Evolutionary conservation across 2,888 invertebrate species (phyloP), one percentile per base, ranked within the genome.

Genomic region (Acronicta aceris): DNA sequence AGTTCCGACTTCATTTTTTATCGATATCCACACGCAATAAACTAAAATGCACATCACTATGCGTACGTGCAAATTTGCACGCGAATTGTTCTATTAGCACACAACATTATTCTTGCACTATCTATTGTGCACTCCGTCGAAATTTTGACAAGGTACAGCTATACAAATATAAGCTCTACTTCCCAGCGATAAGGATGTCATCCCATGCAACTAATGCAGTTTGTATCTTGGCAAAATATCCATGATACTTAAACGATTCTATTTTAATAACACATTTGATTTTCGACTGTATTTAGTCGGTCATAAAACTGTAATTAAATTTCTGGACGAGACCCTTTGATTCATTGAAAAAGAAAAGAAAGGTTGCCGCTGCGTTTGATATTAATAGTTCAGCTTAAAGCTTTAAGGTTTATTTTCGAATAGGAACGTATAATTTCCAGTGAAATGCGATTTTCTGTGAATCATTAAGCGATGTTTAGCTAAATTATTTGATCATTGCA

Each of bases 41-140:
- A 3, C 7, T 7, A 38, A 41, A 58, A 53, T 56, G 59, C 27
- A 48, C 84, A 78, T 71, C 88, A 69, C 81, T 88, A 54, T 85
- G 87, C 78, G 79, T 87, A 88, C 89, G 89, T 88, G 89, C 83
- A 61, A 74, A 79, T 75, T 78, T 46, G 77, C 89, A 89, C 83
- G 86, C 82, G 80, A 80, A 65, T 78, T 74, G 72, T 55, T 64
- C 74, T 78, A 77, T 68, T 76, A 81, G 68, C 73, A 76, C 69
- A 75, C 74, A 71, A 52, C 73, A 77, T 73, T 79, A 79, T 66
- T 56, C 60, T 41, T 43, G 52, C 41, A 40, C 55, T 58, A 56
- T 69, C 65, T 54, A 40, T 56, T 45, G 43, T 36, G 59, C 46
- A 49, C 48, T 53, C 40, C 0, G 36, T 38, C 33, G 1, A 62